Evolutionary conservation across 2,113 vertebrate species (phyloP), one percentile per base, ranked within the genome.

Genomic region (Amphiprion percula): DNA sequence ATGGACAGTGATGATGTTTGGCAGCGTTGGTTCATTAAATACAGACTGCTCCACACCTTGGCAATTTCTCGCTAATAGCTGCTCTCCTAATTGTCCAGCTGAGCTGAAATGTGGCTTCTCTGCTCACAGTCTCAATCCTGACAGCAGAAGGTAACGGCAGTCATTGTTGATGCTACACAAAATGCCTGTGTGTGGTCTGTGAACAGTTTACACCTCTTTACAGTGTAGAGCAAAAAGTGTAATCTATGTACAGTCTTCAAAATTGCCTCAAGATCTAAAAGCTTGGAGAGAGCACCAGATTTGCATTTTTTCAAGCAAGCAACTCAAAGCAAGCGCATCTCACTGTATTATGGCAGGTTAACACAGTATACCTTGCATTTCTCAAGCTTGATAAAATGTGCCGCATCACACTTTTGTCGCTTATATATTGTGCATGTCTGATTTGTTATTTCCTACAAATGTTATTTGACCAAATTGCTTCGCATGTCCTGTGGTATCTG

Each of bases 51-150:
- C 21, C 33, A 3, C 52, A 19, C 46, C 44, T 39, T 46, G 62
- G 2, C 49, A 58, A 37, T 46, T 55, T 24, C 37, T 26, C 68
- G 52, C 46, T 58, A 71, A 66, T 37, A 68, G 37, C 21, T 71
- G 19, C 49, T 30, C 10, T 23, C 4, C 70, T 41, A 24, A 68
- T 39, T 17, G 2, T 54, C 19, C 46, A 15, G 66, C 44, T 37
- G n/a, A 62, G 30, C 61, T 52, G 50, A 39, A 72, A 39, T 15
- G 58, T 15, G 5, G 17, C 37, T 56, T 14, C 5, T n/a, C 5
- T 10, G 15, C 28, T 58, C 19, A 5, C 41, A n/a, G 54, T 37
- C 6, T 23, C 2, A 2, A 11, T 4, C 21, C n/a, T 1, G 52
- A 53, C 52, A 53, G 10, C 52, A 53, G n/a, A 21, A 21, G 52